A percentile compares a stretch with the other conserved stretches of the same genome.
These are phyloP conservation scores for Antigone vipio DNA, from an alignment of 2,113 vertebrate species.

Conservation along the genomic window DNA sequence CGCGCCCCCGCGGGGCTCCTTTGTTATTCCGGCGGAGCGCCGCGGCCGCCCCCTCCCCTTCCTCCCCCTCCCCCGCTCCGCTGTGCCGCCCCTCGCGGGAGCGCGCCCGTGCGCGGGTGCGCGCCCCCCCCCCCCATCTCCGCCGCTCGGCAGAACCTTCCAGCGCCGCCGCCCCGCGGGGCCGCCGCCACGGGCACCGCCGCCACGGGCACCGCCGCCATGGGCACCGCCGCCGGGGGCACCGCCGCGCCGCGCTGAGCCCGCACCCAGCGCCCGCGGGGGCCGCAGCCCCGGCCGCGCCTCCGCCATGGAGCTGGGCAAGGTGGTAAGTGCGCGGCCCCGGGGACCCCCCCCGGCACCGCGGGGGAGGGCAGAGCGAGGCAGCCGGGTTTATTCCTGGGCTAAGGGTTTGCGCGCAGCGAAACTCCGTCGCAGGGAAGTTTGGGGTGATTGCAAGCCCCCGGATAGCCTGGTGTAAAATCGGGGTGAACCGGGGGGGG, in stretches of 20 bases:
- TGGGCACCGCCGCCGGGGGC: no score
- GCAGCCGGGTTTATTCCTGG: no score
- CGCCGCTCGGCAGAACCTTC: background rate
- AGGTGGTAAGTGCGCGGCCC: slow-evolving; percentile 69
- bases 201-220: background rate
- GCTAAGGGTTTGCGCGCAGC: no score
- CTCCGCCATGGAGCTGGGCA: slow-evolving; percentile 72
- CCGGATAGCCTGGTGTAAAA: no score
- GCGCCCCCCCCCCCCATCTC: background rate
- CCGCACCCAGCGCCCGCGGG: background rate
- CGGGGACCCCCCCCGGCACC: background rate
- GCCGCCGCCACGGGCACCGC: background rate
- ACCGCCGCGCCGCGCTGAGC: slow-evolving; percentile 10
- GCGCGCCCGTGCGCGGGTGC: background rate
- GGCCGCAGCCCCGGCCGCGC: background rate
- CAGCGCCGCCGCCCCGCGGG: background rate
- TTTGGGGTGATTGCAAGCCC: no score
- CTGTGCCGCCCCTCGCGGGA: background rate
- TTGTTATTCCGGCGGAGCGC: background rate
- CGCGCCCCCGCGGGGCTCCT: background rate
- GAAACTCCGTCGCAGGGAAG: no score
- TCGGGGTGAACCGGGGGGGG: no score
- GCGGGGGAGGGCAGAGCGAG: no score
- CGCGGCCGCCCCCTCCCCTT: background rate
- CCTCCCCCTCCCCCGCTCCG: background rate